Base-by-base conservation (phyloP, 2,797 vertebrate species). In the Loriculus beryllinus region DNA sequence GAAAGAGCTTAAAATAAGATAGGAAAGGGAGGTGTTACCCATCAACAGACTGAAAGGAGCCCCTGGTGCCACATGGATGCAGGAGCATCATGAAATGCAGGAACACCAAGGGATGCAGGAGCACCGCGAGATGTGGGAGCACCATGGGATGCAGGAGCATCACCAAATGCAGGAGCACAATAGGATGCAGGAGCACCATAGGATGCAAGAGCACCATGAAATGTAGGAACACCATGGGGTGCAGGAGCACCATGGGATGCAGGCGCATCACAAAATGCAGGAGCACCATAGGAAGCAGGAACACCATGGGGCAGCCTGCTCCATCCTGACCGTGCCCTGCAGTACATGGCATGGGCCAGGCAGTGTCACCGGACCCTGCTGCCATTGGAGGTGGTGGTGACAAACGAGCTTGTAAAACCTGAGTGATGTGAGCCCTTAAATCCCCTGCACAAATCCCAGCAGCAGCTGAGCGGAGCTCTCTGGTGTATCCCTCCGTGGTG, bases 311-410 rank as follows among this genome's bases (percentile, higher is more conserved):
- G 59, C 60, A 43, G 52, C 49, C 35, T 12, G 23, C 1, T 3
- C 29, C 26, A 2, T 2, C 72, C 22, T 2, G 14, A 0, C 4
- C 4, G 2, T 69, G 33, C 45, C 84, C 63, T 3, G n/a, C 2
- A 0, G 64, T 54, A 28, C 43, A 16, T 0, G 2, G 25, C 7
- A 3, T 0, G 2, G 48, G 52, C 56, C 8, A 49, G 56, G 19
- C 2, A 23, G 37, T 21, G 3, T 18, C 22, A 6, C 85, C 70
- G 3, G 3, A 29, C 63, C 75, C 63, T 0, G 14, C 63, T 43
- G 86, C 49, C 25, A 6, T 62, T 52, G 8, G 17, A 45, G 57
- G 71, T 7, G 3, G 2, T 1, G 33, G 57, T 29, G 78, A 81
- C 75, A 81, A 92, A 93, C 1, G 7, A 4, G n/a, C 19, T 39